phyloP scores from a whole-genome alignment of 2,113 vertebrate genomes.

The Marmota flaviventris region DNA sequence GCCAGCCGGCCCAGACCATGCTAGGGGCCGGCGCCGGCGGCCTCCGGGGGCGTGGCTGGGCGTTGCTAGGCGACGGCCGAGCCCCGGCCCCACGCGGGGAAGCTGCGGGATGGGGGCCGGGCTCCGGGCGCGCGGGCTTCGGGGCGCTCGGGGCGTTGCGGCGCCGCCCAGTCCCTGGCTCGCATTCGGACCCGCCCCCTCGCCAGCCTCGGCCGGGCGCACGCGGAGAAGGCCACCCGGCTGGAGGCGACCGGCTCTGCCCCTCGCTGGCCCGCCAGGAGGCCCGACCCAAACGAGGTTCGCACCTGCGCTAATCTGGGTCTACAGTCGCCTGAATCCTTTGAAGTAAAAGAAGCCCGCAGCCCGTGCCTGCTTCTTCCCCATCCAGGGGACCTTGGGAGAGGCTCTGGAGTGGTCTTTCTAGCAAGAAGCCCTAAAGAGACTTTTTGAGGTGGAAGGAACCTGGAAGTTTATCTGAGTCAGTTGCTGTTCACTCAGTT shows the following conservation, averaged over 20 bases:
- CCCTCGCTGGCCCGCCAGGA: not conserved
- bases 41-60: constrained; percentile 53
- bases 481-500: not conserved
- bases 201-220: accelerated
- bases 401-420: not conserved
- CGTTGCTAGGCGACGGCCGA: constrained; percentile 68
- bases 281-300: not conserved
- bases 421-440: not conserved
- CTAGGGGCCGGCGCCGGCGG: constrained; percentile 58
- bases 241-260: not conserved
- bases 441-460: constrained; percentile 40
- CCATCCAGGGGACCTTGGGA: not conserved
- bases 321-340: accelerated
- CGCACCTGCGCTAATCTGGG: not conserved
- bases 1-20: constrained; percentile 70
- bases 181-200: not conserved
- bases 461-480: not conserved
- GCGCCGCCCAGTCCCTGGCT: not conserved
- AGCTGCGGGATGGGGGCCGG: not conserved
- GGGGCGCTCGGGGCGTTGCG: not conserved
- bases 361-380: not conserved
- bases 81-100: not conserved
- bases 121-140: not conserved
- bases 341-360: accelerated
- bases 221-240: accelerated